These are phyloP conservation scores for Trachelus stipa DNA, from an alignment of 2,888 invertebrate genomes.

Conservation along the genomic window DNA sequence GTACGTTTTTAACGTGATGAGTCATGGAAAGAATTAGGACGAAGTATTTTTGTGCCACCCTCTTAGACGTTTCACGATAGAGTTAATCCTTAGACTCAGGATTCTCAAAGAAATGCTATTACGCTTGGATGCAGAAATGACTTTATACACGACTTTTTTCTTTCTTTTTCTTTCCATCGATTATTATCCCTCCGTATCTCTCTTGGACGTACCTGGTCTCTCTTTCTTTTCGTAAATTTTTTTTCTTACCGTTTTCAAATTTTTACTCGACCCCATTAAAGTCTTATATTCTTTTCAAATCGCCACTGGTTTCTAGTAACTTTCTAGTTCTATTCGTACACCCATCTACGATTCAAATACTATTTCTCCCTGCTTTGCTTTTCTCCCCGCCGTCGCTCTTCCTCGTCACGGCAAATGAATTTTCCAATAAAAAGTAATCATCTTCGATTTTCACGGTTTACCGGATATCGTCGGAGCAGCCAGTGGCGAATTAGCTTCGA, in stretches of 20 bases:
- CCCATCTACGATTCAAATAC: neutral
- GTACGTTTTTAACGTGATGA: neutral
- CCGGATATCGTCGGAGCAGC: neutral
- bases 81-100: neutral
- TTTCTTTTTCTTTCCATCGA: neutral
- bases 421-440: neutral
- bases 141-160: neutral
- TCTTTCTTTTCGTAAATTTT: neutral
- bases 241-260: neutral
- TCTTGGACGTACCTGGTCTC: too few relatives aligned
- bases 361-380: neutral
- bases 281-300: neutral
- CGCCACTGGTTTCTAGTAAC: neutral
- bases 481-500: neutral
- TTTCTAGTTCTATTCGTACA: neutral
- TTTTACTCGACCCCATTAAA: neutral
- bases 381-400: neutral
- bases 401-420: neutral
- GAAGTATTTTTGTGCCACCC: neutral
- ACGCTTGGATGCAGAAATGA: neutral
- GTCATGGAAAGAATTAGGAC: neutral
- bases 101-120: neutral
- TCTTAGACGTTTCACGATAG: neutral
- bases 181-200: neutral
- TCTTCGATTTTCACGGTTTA: neutral